Percentiles rank a stretch among this genome's conserved stretches.
phyloP scores from a whole-genome alignment of 2,888 invertebrate species.

The Agonopterix arenella region DNA sequence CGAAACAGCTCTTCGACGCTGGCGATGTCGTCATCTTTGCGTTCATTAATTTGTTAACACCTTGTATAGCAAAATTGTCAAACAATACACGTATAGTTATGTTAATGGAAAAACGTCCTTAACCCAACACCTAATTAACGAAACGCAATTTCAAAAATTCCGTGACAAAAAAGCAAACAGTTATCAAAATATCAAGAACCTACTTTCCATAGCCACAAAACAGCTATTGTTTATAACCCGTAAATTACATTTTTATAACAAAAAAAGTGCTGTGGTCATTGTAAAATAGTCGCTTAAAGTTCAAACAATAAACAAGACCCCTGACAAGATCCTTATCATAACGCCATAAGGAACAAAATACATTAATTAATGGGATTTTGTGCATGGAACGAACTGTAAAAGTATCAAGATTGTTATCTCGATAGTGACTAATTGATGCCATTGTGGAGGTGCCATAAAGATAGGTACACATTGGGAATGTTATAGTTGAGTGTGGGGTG shows the following conservation, averaged over 20 bases:
- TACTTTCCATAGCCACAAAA: not conserved
- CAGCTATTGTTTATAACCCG: conserved; percentile 6
- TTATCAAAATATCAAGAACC: not conserved
- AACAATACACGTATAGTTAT: too few relatives aligned
- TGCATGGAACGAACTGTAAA: too few relatives aligned
- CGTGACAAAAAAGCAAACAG: too few relatives aligned
- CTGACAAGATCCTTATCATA: not conserved
- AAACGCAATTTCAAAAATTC: not conserved
- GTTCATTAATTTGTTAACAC: too few relatives aligned
- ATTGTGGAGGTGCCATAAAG: conserved; percentile 7
- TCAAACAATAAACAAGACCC: not conserved
- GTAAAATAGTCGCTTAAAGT: not conserved
- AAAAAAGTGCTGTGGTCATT: not conserved
- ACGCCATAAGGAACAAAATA: too few relatives aligned
- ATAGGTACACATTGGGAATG: not conserved
- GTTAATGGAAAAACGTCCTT: too few relatives aligned
- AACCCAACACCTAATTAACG: not conserved
- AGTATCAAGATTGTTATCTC: conserved; percentile 8
- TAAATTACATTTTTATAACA: conserved; percentile 2
- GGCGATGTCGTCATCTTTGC: too few relatives aligned
- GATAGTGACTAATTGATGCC: conserved; percentile 8
- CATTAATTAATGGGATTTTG: too few relatives aligned
- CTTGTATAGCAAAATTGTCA: too few relatives aligned
- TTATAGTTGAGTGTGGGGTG: too few relatives aligned
- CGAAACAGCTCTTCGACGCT: too few relatives aligned